Conservation (phyloP, 1,140 invertebrate species). For the Marisa cornuarietis region DNA sequence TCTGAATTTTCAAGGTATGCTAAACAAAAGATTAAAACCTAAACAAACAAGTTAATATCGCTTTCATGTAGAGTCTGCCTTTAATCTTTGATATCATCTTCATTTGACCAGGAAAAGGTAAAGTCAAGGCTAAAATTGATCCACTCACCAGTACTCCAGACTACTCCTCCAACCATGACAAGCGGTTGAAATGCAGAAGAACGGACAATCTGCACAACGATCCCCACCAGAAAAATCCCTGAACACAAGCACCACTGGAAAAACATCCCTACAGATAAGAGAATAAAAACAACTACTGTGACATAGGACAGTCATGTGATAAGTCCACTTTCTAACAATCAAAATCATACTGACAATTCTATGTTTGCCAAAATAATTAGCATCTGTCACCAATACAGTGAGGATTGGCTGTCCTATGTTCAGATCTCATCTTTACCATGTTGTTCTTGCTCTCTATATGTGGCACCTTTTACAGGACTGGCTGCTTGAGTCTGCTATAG, state of each 20-base stretch:
- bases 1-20: no score
- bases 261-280: slow-evolving; percentile 60
- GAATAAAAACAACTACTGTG: slow-evolving; percentile 2
- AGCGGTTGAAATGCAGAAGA: slow-evolving; percentile 58
- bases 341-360: no score
- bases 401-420: no score
- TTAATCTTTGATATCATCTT: background rate
- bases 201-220: slow-evolving; percentile 56
- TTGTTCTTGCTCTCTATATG: no score
- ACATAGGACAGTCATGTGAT: background rate
- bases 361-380: no score
- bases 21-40: no score
- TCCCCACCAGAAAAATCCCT: slow-evolving; percentile 55
- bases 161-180: slow-evolving; percentile 61
- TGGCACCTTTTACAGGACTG: no score
- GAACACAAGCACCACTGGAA: slow-evolving; percentile 65
- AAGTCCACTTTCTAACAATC: no score
- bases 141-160: slow-evolving; percentile 62
- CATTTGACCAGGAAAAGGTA: background rate
- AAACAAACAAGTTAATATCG: no score
- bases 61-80: background rate
- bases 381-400: no score
- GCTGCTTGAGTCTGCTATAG: no score
- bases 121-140: background rate
- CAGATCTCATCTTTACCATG: no score